Evolutionary conservation across 2,797 vertebrate species (phyloP).

Genomic region (Chelmon rostratus): DNA sequence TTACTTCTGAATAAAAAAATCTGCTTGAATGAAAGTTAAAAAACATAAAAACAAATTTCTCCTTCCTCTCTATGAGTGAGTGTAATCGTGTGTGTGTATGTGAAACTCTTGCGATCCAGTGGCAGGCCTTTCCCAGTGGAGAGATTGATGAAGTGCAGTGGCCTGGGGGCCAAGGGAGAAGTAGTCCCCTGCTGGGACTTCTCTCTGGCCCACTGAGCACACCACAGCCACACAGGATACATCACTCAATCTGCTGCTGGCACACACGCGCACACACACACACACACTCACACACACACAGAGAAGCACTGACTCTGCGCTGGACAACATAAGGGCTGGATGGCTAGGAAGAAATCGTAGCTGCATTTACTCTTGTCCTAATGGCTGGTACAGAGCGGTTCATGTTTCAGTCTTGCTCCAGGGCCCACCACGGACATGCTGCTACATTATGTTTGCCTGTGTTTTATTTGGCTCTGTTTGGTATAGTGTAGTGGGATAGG

Average conservation of each 20-base stretch:
- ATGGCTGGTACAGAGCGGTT: constrained; percentile 83
- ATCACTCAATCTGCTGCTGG: constrained; percentile 83
- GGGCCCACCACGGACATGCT: constrained; percentile 80
- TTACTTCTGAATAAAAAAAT: neutral
- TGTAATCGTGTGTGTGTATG: constrained; percentile 24
- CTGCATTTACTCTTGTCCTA: constrained; percentile 80
- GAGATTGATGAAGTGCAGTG: constrained; percentile 85
- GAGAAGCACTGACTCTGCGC: constrained; percentile 38
- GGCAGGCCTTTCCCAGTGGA: constrained; percentile 74
- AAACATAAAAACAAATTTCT: neutral
- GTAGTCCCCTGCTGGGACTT: constrained; percentile 83
- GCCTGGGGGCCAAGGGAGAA: constrained; percentile 73
- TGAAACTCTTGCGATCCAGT: constrained; percentile 55
- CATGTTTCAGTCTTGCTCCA: constrained; percentile 81
- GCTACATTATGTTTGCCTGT: constrained; percentile 83
- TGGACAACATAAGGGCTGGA: constrained; percentile 79
- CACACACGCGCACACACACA: constrained; percentile 50
- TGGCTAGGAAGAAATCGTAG: constrained; percentile 76
- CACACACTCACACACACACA: constrained; percentile 47
- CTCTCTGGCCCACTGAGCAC: constrained; percentile 84
- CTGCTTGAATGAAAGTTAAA: constrained; percentile 2
- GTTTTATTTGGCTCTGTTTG: constrained; percentile 82
- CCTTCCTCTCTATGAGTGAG: constrained; percentile 40
- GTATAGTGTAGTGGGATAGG: constrained; percentile 78
- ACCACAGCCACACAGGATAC: constrained; percentile 82